Conservation (phyloP, 2,797 vertebrate species). For the Rhinoraja longicauda region DNA sequence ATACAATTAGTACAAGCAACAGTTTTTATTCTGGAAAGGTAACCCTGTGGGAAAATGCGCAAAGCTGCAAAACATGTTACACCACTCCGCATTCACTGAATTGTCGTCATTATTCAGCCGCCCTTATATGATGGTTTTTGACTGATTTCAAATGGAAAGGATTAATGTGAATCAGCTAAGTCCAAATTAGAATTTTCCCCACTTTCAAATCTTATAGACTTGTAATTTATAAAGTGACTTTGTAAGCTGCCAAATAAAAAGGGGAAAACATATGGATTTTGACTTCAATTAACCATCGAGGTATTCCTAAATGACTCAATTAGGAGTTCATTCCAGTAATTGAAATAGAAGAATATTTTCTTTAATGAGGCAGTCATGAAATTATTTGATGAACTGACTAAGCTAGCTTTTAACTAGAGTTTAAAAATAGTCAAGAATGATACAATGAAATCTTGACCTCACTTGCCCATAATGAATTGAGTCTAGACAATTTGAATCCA, state of each 20-base stretch:
- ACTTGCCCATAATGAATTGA: not conserved
- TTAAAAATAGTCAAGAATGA: not conserved
- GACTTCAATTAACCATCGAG: not conserved
- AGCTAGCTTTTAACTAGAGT: not conserved
- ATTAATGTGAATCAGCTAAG: not conserved
- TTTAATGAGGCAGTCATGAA: not conserved
- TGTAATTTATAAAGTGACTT: not conserved
- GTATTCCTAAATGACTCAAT: not conserved
- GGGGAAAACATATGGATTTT: not conserved
- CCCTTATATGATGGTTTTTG: not conserved
- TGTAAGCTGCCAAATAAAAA: not conserved
- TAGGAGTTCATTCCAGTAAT: not conserved
- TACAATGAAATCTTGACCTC: not conserved
- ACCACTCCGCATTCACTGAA: not conserved
- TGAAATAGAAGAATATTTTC: not conserved
- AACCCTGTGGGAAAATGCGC: not conserved
- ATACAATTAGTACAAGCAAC: not conserved
- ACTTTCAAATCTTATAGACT: not conserved
- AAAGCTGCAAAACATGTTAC: not conserved
- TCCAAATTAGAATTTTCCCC: not conserved
- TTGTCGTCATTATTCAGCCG: not conserved
- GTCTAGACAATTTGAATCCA: not conserved
- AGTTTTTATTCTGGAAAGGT: not conserved
- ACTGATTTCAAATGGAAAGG: not conserved
- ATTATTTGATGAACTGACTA: not conserved